Conservation (phyloP, 2,888 invertebrate species). For the Lutraria lutraria region DNA sequence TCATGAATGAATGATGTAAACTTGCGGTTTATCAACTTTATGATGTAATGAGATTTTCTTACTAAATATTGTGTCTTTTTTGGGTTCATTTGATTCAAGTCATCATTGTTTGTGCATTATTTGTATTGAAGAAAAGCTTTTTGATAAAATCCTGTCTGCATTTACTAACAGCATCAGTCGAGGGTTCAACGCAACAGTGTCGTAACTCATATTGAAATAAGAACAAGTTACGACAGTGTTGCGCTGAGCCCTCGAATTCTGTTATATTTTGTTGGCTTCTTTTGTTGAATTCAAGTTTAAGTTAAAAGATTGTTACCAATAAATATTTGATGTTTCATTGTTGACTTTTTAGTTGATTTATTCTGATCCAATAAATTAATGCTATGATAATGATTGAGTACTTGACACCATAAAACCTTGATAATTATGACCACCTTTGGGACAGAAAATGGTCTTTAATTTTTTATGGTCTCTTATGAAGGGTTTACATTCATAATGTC, state of each 20-base stretch:
- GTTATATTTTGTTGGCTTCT: constrained; percentile 6
- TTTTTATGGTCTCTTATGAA: too few relatives aligned
- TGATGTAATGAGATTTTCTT: not conserved
- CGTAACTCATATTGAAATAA: too few relatives aligned
- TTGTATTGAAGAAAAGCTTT: not conserved
- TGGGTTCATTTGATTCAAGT: not conserved
- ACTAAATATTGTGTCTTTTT: not conserved
- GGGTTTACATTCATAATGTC: too few relatives aligned
- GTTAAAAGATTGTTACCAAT: constrained; percentile 20
- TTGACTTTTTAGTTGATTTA: not conserved
- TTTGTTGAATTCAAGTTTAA: not conserved
- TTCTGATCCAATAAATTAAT: too few relatives aligned
- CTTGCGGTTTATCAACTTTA: not conserved
- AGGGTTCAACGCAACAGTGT: too few relatives aligned
- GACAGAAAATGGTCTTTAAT: too few relatives aligned
- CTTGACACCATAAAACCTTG: too few relatives aligned
- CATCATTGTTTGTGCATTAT: not conserved
- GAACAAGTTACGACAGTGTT: too few relatives aligned
- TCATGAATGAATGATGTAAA: not conserved
- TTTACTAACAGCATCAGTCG: too few relatives aligned
- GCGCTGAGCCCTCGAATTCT: too few relatives aligned
- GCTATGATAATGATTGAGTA: too few relatives aligned
- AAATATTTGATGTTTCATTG: constrained; percentile 4
- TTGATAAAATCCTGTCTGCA: not conserved
- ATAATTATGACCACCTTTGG: too few relatives aligned